phyloP scores from a whole-genome alignment of 1,140 invertebrate genomes.

The Orchestia grillus region DNA sequence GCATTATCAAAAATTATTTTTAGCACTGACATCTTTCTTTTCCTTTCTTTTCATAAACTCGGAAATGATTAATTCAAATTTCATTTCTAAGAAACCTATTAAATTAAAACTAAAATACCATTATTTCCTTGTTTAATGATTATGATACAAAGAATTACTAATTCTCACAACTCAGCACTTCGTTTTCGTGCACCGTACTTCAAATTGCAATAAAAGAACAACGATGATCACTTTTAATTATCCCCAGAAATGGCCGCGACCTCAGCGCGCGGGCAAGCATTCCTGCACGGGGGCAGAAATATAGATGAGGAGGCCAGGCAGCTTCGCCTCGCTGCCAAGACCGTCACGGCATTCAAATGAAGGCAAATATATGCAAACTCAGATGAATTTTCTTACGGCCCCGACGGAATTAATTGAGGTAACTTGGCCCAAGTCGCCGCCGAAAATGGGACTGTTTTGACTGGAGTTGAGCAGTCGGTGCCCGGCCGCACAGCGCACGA shows the following conservation, averaged over 20 bases:
- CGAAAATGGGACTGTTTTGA: constrained; percentile 39
- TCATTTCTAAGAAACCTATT: too few species aligned
- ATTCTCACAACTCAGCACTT: too few species aligned
- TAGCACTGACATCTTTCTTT: too few species aligned
- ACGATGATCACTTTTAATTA: neutral
- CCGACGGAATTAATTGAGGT: constrained; percentile 48
- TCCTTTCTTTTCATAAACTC: too few species aligned
- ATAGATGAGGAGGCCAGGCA: neutral
- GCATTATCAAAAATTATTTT: neutral
- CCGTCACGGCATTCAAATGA: constrained; percentile 31
- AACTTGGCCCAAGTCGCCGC: constrained; percentile 14
- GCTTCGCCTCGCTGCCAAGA: neutral
- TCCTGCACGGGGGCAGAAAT: neutral
- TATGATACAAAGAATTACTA: too few species aligned
- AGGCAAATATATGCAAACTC: constrained; percentile 51
- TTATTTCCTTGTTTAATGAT: too few species aligned
- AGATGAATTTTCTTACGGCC: constrained; percentile 24
- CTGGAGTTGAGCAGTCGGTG: constrained; percentile 8
- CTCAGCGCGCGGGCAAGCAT: neutral
- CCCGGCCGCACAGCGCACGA: neutral
- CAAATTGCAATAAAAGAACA: neutral
- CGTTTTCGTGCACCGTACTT: neutral
- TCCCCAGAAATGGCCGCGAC: neutral
- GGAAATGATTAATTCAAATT: too few species aligned
- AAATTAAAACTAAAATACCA: too few species aligned